Conservation (phyloP, 2,888 invertebrate genomes). For the Ornithoptera priamus region DNA sequence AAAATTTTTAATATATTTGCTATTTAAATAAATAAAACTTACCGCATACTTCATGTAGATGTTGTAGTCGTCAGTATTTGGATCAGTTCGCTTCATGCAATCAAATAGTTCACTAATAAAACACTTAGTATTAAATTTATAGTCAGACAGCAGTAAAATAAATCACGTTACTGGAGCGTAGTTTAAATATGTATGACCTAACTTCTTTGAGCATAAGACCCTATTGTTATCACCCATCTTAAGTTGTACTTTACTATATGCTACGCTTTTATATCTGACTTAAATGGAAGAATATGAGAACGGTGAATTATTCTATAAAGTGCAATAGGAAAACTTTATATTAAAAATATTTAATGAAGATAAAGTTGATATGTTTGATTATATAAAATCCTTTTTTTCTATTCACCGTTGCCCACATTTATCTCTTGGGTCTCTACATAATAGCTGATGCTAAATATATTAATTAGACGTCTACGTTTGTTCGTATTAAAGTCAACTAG, state of each 20-base stretch:
- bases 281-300: constrained; percentile 9
- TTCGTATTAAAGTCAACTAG: background rate
- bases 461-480: background rate
- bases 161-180: background rate
- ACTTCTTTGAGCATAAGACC: constrained; percentile 4
- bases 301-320: constrained; percentile 1
- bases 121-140: background rate
- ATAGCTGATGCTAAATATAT: background rate
- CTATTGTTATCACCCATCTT: constrained; percentile 6
- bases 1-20: background rate
- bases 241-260: constrained; percentile 4
- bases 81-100: background rate
- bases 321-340: background rate
- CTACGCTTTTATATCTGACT: constrained; percentile 3
- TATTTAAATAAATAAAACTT: constrained; percentile 3
- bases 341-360: background rate
- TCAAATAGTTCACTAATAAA: constrained; percentile 1
- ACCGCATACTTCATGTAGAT: background rate
- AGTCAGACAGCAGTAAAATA: background rate
- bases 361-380: background rate
- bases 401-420: background rate
- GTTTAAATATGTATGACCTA: constrained; percentile 2
- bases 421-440: background rate
- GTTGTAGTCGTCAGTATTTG: background rate
- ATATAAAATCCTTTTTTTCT: background rate